These are phyloP conservation scores for Aphelocoma coerulescens DNA, from an alignment of 2,113 vertebrate species.

Conservation along the genomic window DNA sequence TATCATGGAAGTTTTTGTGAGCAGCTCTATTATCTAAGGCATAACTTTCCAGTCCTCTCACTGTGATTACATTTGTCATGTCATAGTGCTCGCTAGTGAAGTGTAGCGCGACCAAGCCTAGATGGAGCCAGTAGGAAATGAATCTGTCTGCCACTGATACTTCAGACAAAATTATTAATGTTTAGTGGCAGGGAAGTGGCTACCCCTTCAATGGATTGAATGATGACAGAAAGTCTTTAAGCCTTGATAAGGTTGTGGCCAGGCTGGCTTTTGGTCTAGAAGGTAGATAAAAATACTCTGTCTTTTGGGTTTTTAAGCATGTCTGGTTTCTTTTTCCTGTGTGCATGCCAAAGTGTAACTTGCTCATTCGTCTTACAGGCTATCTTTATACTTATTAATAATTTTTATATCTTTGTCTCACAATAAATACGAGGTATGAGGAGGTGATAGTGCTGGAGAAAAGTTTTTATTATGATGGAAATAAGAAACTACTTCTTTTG, in stretches of 20 bases:
- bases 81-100: neutral
- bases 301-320: neutral
- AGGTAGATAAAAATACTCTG: constrained; percentile 50
- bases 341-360: neutral
- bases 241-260: constrained; percentile 52
- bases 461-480: constrained; percentile 33
- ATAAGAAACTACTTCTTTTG: constrained; percentile 9
- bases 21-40: constrained; percentile 14
- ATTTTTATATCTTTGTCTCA: constrained; percentile 40
- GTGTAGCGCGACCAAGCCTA: constrained; percentile 21
- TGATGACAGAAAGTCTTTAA: constrained; percentile 55
- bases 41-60: constrained; percentile 22
- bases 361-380: constrained; percentile 32
- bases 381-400: constrained; percentile 47
- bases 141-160: constrained; percentile 59
- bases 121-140: constrained; percentile 63
- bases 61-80: constrained; percentile 58
- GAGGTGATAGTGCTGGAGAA: neutral
- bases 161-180: constrained; percentile 67
- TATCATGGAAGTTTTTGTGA: constrained; percentile 18
- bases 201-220: constrained; percentile 27
- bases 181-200: constrained; percentile 44
- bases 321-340: constrained; percentile 63
- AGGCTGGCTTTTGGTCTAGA: constrained; percentile 23
- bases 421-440: constrained; percentile 21